phyloP scores from a whole-genome alignment of 1,140 invertebrate species.

The Tenebrio molitor region DNA sequence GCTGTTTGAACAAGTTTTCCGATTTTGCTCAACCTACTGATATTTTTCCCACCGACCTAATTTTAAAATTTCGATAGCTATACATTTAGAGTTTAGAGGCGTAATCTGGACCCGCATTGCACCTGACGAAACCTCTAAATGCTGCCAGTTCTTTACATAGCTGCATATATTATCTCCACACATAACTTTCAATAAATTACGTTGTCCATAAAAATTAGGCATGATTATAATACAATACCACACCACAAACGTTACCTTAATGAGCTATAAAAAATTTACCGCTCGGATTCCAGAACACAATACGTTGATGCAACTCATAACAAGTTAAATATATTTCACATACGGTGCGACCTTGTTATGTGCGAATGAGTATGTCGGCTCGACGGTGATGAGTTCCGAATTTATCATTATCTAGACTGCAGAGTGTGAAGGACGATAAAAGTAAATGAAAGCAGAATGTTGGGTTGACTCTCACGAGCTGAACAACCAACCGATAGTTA shows the following conservation, averaged over 20 bases:
- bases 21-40: no score
- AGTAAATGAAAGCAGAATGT: background rate
- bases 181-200: constrained; percentile 11
- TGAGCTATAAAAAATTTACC: constrained; percentile 1
- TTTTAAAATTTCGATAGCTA: no score
- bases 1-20: no score
- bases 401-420: constrained; percentile 4
- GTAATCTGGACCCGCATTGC: background rate
- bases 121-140: background rate
- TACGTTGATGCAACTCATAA: background rate
- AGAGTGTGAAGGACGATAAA: no score
- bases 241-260: constrained; percentile 1
- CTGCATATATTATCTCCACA: background rate
- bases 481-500: background rate
- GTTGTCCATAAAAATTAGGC: constrained; percentile 7
- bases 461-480: background rate
- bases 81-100: no score
- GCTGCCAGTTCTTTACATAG: background rate
- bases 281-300: background rate
- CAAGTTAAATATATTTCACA: background rate
- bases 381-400: background rate
- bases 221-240: constrained; percentile 3
- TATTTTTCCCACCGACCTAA: no score
- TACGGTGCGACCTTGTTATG: background rate
- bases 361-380: background rate